Evolutionary conservation across 2,113 vertebrate genomes (phyloP), one percentile per base, ranked within the genome.

Genomic region (Silurus glanis): DNA sequence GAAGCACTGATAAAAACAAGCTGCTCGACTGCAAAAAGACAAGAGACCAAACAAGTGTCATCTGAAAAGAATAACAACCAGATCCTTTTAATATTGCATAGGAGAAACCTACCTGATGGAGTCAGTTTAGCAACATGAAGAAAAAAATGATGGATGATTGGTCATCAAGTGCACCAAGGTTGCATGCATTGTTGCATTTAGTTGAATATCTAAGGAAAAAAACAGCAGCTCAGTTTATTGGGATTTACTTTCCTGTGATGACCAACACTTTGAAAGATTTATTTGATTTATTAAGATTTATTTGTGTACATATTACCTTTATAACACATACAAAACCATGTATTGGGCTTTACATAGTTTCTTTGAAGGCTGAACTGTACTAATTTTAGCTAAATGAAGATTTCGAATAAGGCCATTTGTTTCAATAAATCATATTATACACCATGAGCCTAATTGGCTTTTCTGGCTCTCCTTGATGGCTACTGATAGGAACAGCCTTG

Each of bases 381-480:
- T 83, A 91, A 92, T 88, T 89, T 71, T 28, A 82, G 80, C 76
- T 17, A 72, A 85, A 80, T 56, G 83, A 92, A 87, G 75, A 16
- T 17, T 61, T 82, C 84, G 90, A 88, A 87, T 89, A 91, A 88
- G 69, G 55, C 37, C 49, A 62, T 64, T 49, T 62, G 59, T 74
- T 61, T 91, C 66, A 59, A 87, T 90, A 67, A 89, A 91, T 91
- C 80, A 83, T 62, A 87, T 89, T 86, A 90, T 87, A 90, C 55
- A 88, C 89, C 78, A 74, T 85, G 76, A 58, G 79, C 82, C 83
- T 87, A 90, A 91, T 82, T 37, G 78, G 71, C 86, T 91, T 93
- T 89, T 91, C 91, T 88, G 88, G 69, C 89, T 90, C 59, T 86
- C 58, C 89, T 61, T 90, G 86, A 88, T 85, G 88, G 86, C 82